Percentiles rank a stretch among this genome's conserved stretches.
These are phyloP conservation scores for Epiblema foenella DNA, from an alignment of 2,888 invertebrate species.

Conservation along the genomic window DNA sequence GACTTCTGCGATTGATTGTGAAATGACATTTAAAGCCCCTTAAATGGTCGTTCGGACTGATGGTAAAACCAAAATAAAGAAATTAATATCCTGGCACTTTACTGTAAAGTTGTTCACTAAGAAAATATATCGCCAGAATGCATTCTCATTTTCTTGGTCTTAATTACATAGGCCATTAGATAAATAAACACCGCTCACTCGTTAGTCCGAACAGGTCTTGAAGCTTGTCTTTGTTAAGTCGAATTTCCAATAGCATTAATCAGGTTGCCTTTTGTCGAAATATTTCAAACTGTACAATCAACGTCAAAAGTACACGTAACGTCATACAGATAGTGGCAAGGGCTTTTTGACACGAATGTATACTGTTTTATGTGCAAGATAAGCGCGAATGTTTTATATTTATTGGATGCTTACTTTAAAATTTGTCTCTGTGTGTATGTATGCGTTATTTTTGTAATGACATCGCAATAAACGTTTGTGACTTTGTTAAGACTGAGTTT, in stretches of 20 bases:
- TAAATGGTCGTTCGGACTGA: background rate
- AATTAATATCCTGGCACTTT: background rate
- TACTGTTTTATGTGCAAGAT: constrained; percentile 33
- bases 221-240: constrained; percentile 1
- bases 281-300: constrained; percentile 23
- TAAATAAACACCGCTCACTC: background rate
- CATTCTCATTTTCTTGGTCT: background rate
- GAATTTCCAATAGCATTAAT: constrained; percentile 17
- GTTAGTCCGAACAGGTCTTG: background rate
- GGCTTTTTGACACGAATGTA: constrained; percentile 36
- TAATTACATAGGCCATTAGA: background rate
- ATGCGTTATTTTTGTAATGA: constrained; percentile 43
- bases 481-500: constrained; percentile 34
- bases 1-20: background rate
- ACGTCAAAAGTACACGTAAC: constrained; percentile 16
- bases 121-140: background rate
- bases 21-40: background rate
- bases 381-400: constrained; percentile 39
- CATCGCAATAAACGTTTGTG: constrained; percentile 42
- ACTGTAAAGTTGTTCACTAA: too few species aligned
- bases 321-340: constrained; percentile 5
- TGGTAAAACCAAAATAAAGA: background rate
- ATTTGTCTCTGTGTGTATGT: constrained; percentile 35
- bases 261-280: constrained; percentile 13
- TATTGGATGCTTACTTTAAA: constrained; percentile 35